A percentile compares a stretch with the other conserved stretches of the same genome.
Evolutionary conservation across 2,113 vertebrate species (phyloP).

Genomic region (Chaetodon auriga): DNA sequence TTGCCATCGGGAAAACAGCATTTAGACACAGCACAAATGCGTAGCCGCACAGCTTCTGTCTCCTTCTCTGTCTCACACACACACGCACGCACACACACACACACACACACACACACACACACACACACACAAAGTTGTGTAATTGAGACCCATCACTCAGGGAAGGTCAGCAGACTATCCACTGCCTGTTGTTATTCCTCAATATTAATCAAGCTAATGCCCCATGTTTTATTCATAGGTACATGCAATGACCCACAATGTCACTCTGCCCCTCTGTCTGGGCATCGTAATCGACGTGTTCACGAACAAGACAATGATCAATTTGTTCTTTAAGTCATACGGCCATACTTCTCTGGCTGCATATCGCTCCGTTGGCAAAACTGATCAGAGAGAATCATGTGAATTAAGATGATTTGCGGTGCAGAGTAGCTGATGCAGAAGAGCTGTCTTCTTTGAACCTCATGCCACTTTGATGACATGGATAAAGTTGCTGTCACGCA

Average conservation of each 20-base stretch:
- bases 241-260: conserved; percentile 32
- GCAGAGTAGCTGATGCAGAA: not conserved
- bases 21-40: not conserved
- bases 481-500: conserved; percentile 24
- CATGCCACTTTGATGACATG: conserved; percentile 19
- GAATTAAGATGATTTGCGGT: conserved; percentile 4
- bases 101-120: not conserved
- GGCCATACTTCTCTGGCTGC: not conserved
- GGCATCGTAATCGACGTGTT: not conserved
- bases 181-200: conserved; percentile 44
- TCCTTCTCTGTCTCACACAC: not conserved
- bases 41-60: not conserved
- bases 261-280: conserved; percentile 14
- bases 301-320: conserved; percentile 11
- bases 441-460: conserved; percentile 10
- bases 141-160: conserved; percentile 51
- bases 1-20: not conserved
- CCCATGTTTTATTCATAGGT: conserved; percentile 73
- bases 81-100: not conserved
- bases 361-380: not conserved
- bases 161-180: conserved; percentile 42
- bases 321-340: conserved; percentile 20
- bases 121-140: not conserved
- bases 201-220: conserved; percentile 67
- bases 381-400: not conserved